These are phyloP conservation scores for Merops nubicus DNA, from an alignment of 2,113 vertebrate genomes.

Conservation along the genomic window DNA sequence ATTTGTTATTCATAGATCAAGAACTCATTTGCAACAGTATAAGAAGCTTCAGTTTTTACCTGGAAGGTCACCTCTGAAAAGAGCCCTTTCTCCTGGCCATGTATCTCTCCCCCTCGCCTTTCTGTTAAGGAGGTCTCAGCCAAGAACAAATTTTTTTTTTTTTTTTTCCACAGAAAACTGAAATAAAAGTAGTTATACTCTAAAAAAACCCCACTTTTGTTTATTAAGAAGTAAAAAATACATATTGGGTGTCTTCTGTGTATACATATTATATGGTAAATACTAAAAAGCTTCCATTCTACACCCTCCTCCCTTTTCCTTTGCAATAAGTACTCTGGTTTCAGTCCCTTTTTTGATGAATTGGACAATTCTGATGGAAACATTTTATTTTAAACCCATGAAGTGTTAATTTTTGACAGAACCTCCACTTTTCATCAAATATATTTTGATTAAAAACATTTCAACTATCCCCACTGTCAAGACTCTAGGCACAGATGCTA, in stretches of 20 bases:
- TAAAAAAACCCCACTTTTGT: background rate
- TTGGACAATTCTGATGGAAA: background rate
- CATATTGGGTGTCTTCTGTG: background rate
- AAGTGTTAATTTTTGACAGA: background rate
- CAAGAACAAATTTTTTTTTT: background rate
- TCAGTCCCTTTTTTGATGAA: background rate
- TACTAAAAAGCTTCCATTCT: background rate
- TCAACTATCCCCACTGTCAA: background rate
- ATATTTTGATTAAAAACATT: conserved; percentile 27
- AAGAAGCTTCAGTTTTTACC: conserved; percentile 64
- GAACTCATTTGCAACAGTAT: background rate
- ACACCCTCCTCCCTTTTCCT: background rate
- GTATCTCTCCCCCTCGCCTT: conserved; percentile 17
- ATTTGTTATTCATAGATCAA: conserved; percentile 43
- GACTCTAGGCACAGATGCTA: background rate
- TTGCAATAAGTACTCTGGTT: background rate
- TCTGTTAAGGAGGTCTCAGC: background rate
- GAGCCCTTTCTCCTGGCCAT: background rate
- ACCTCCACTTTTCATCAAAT: background rate
- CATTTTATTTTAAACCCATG: background rate
- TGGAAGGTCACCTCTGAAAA: conserved; percentile 59
- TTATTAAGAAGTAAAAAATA: background rate
- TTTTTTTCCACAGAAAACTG: background rate
- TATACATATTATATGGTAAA: background rate
- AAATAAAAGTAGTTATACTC: background rate